Conservation (phyloP, 2,797 vertebrate genomes). For the Furcifer pardalis region DNA sequence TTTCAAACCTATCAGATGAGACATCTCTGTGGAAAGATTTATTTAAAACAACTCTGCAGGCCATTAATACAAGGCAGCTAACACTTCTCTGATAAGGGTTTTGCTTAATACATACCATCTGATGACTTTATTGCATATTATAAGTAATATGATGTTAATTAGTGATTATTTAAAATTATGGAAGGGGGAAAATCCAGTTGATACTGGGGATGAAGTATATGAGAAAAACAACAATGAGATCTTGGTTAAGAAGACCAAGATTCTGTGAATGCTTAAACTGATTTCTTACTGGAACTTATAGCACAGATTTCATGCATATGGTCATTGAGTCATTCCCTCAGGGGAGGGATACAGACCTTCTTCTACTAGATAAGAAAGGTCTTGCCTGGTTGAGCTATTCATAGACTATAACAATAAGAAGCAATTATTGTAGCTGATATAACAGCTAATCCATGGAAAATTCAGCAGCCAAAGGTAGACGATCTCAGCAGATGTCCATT, state of each 20-base stretch:
- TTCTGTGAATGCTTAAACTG: background rate
- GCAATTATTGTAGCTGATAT: background rate
- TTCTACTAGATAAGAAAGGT: background rate
- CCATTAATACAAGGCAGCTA: slow-evolving; percentile 43
- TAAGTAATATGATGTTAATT: slow-evolving; percentile 29
- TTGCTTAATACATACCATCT: slow-evolving; percentile 42
- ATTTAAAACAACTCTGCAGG: slow-evolving; percentile 38
- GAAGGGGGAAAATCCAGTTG: slow-evolving; percentile 15
- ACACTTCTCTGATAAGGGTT: slow-evolving; percentile 43
- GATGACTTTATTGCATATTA: slow-evolving; percentile 40
- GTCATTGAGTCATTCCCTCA: background rate
- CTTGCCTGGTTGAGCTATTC: background rate
- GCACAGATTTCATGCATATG: background rate
- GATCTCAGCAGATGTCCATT: background rate
- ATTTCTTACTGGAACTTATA: background rate
- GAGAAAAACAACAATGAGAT: slow-evolving; percentile 14
- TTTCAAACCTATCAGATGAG: slow-evolving; percentile 35
- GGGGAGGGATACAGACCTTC: background rate
- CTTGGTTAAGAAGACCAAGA: background rate
- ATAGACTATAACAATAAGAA: background rate
- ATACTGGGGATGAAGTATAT: slow-evolving; percentile 2
- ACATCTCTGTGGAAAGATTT: slow-evolving; percentile 39
- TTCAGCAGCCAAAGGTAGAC: background rate
- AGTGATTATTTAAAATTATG: slow-evolving; percentile 10
- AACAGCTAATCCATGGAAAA: background rate